A percentile compares a stretch with the other conserved stretches of the same genome.
Evolutionary conservation across 1,140 invertebrate species (phyloP).

Genomic region (Drosophila tropicalis): DNA sequence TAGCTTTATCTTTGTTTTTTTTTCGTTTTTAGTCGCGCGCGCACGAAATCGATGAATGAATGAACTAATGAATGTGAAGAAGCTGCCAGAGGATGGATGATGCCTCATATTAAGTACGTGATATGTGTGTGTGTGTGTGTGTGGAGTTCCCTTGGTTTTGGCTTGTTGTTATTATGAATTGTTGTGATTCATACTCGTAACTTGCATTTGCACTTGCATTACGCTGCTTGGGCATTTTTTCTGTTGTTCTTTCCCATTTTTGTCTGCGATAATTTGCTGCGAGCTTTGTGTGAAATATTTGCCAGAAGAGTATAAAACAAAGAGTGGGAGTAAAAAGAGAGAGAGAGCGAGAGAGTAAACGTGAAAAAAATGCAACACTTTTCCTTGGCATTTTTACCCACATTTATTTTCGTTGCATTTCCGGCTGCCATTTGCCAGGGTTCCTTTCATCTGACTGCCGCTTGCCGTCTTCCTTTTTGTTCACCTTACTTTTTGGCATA

Average conservation of each 20-base stretch:
- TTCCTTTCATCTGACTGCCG: conserved; percentile 9
- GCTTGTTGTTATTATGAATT: conserved; percentile 21
- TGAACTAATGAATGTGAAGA: conserved; percentile 1
- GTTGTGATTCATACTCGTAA: conserved; percentile 60
- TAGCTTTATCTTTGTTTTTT: conserved; percentile 9
- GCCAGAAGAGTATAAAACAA: conserved; percentile 34
- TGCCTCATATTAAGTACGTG: not conserved
- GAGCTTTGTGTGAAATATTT: conserved; percentile 66
- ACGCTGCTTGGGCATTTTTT: conserved; percentile 74
- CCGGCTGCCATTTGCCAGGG: conserved; percentile 61
- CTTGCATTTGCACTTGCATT: conserved; percentile 58
- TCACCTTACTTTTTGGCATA: conserved; percentile 67
- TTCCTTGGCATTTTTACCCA: conserved; percentile 71
- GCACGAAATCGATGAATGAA: conserved; percentile 76
- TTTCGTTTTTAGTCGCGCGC: conserved; percentile 59
- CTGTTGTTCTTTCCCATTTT: not conserved
- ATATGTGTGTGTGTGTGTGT: conserved; percentile 27
- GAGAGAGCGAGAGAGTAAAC: not conserved
- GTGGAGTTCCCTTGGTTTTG: conserved; percentile 69
- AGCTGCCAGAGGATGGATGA: not conserved
- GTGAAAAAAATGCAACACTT: conserved; percentile 27
- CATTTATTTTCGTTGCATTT: conserved; percentile 78
- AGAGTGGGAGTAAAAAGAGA: not conserved
- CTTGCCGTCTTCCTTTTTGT: not conserved
- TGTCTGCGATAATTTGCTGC: conserved; percentile 44